These are phyloP conservation scores for Neolamprologus sp. DNA, from an alignment of 2,113 vertebrate species.

Conservation along the genomic window DNA sequence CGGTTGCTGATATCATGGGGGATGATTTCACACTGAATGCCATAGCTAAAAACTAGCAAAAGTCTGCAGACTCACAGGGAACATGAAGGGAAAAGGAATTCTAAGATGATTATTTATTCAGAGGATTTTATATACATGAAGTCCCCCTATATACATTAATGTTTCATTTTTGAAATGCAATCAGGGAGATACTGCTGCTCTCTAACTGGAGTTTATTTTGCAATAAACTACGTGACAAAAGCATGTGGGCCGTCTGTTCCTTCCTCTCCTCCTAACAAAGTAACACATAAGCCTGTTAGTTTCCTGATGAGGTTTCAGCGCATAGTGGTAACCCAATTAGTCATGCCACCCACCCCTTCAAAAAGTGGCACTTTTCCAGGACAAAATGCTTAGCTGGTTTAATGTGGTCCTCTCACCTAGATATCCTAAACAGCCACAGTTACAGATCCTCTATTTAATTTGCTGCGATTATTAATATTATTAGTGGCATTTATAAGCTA, in stretches of 20 bases:
- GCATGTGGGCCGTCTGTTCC: not conserved
- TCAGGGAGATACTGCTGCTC: not conserved
- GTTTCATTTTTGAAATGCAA: not conserved
- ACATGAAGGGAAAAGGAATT: not conserved
- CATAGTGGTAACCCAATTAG: constrained; percentile 55
- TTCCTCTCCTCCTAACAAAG: constrained; percentile 28
- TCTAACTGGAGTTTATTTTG: constrained; percentile 25
- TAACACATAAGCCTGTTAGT: constrained; percentile 53
- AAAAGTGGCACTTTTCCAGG: constrained; percentile 36
- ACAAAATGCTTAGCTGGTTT: constrained; percentile 42
- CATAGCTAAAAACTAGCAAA: not conserved
- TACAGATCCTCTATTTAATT: constrained; percentile 20
- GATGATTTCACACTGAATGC: constrained; percentile 30
- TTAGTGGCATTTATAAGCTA: not conserved
- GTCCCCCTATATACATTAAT: not conserved
- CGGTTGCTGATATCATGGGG: not conserved
- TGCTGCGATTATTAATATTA: not conserved
- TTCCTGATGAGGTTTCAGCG: constrained; percentile 48
- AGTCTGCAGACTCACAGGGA: not conserved
- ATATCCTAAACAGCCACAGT: constrained; percentile 18
- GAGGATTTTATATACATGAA: not conserved
- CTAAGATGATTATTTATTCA: constrained; percentile 41
- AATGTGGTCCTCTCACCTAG: constrained; percentile 28
- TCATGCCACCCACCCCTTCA: constrained; percentile 39
- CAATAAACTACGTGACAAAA: constrained; percentile 13